Base-by-base conservation (phyloP, 2,113 vertebrate species). In the Acanthochromis polyacanthus region DNA sequence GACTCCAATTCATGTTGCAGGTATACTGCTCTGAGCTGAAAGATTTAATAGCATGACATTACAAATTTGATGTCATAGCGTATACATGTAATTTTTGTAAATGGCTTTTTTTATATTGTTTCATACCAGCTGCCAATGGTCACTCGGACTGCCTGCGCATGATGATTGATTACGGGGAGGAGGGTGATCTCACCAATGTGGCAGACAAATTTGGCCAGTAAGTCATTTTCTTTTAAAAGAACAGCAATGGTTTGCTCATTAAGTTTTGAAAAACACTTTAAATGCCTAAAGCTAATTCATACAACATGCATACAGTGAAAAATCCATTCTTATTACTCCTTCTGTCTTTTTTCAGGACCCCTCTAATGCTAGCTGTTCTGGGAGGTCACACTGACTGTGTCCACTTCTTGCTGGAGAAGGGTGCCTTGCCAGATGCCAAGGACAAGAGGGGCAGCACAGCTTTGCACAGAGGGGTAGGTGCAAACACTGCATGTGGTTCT, bases 281-380 rank as follows among this genome's bases (percentile, higher is more conserved):
- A 58, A 7, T 63, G 19, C 4, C 32, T 14, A 8, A 23, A 67
- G 6, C 4, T 22, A 8, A 52, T 23, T 50, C 56, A 15, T 19
- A 2, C 1, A 43, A 19, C 32, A 4, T 22, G 17, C 25, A 9
- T 12, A 63, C 14, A 20, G 51, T 32, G 5, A 43, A 53, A 46
- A 25, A 14, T 15, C 19, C 3, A 0, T 52, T 19, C 32, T 22
- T 40, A n/a, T 58, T 30, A 3, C 65, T 53, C 4, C 16, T 0
- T n/a, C n/a, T 69, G 8, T 53, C 28, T 5, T n/a, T 36, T 10
- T 1, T 4, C 76, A 99, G 98, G 88, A 99, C 97, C 68, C 96
- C 98, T 0, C 90, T 99, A 91, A 99, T 99, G 97, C 91, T 99
- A 71, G 97, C 98, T 1, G 95, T 97, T 87, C 95, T 97, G 92